Conservation (phyloP, 2,888 invertebrate species). For the Caenorhabditis auriculariae region DNA sequence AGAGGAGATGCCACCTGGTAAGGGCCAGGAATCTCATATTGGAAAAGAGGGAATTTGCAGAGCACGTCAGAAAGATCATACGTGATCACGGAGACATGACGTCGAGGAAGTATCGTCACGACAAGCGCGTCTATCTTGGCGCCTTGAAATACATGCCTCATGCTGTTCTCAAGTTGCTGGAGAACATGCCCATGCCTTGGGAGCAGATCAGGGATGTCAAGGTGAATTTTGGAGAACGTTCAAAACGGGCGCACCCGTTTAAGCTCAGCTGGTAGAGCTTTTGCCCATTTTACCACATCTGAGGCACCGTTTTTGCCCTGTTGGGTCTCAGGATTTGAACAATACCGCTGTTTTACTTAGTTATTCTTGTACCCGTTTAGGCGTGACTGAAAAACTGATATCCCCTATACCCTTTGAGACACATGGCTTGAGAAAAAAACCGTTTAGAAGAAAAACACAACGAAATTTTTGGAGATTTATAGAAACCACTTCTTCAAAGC, state of each 20-base stretch:
- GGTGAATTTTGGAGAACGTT: slow-evolving; percentile 65
- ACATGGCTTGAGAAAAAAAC: too few species aligned
- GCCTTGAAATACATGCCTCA: slow-evolving; percentile 99
- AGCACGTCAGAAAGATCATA: slow-evolving; percentile 97
- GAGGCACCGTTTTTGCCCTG: too few species aligned
- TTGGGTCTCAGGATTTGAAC: too few species aligned
- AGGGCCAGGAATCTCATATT: background rate
- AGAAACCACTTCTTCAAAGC: too few species aligned
- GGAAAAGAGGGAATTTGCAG: slow-evolving; percentile 65
- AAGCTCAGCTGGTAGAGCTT: too few species aligned
- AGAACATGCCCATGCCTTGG: slow-evolving; percentile 99
- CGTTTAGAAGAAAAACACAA: too few species aligned
- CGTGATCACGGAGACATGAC: slow-evolving; percentile 99
- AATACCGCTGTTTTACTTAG: too few species aligned
- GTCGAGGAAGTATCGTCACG: slow-evolving; percentile 95
- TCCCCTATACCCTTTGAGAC: too few species aligned
- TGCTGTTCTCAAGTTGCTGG: slow-evolving; percentile 94
- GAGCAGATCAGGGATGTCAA: slow-evolving; percentile 98
- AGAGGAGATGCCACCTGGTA: slow-evolving; percentile 92
- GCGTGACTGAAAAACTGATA: background rate
- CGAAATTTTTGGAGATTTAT: too few species aligned
- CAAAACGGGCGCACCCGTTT: too few species aligned
- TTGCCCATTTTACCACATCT: too few species aligned
- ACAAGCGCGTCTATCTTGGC: slow-evolving; percentile 95
- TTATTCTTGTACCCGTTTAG: too few species aligned